A percentile compares a stretch with the other conserved stretches of the same genome.
These are phyloP conservation scores for Acanthococcus lagerstroemiae DNA, from an alignment of 2,888 invertebrate species.

Conservation along the genomic window DNA sequence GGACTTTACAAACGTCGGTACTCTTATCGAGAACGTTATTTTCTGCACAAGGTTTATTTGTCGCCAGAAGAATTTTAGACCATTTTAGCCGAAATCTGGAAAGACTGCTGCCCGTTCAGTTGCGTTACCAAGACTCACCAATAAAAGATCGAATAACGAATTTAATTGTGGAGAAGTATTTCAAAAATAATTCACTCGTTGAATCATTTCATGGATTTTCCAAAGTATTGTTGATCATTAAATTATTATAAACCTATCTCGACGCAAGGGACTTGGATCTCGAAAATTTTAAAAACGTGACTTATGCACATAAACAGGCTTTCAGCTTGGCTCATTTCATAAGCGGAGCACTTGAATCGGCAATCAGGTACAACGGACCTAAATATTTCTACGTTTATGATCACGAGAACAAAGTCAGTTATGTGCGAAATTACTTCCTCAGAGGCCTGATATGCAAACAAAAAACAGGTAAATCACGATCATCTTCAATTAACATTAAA, in stretches of 20 bases:
- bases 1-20: no score
- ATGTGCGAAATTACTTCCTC: not conserved
- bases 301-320: no score
- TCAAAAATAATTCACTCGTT: not conserved
- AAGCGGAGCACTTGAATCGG: not conserved
- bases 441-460: not conserved
- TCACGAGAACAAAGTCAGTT: not conserved
- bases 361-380: not conserved
- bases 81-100: not conserved
- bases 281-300: no score
- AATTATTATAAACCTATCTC: not conserved
- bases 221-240: not conserved
- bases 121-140: not conserved
- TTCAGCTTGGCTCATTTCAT: not conserved
- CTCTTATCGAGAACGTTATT: no score
- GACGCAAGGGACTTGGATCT: no score
- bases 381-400: constrained; percentile 8
- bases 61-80: not conserved
- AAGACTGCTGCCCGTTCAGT: not conserved
- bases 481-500: not conserved
- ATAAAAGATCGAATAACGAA: not conserved
- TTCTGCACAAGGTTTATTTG: no score
- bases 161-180: not conserved
- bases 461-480: constrained; percentile 2
- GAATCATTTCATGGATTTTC: not conserved